Percentiles rank a stretch among this genome's conserved stretches.
These are phyloP conservation scores for Embiotoca jacksoni DNA, from an alignment of 2,113 vertebrate genomes.

Conservation along the genomic window DNA sequence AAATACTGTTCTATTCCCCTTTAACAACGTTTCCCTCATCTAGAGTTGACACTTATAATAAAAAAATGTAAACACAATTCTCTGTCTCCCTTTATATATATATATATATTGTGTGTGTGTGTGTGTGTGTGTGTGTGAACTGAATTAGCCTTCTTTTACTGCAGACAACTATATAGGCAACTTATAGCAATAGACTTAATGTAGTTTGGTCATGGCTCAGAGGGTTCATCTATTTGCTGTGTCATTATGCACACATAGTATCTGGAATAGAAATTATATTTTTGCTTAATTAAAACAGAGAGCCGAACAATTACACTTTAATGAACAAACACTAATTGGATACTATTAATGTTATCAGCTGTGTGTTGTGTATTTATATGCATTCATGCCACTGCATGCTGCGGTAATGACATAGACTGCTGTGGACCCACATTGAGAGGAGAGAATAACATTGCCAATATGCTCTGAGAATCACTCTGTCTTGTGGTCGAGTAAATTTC, in stretches of 20 bases:
- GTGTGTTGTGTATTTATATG: conserved; percentile 44
- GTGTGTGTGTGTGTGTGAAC: conserved; percentile 11
- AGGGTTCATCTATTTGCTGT: conserved; percentile 61
- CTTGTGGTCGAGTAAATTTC: not conserved
- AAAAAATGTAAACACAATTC: conserved; percentile 72
- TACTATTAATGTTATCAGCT: conserved; percentile 60
- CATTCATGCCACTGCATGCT: conserved; percentile 40
- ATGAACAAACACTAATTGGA: conserved; percentile 70
- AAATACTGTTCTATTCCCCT: conserved; percentile 56
- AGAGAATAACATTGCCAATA: not conserved
- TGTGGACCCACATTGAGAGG: not conserved
- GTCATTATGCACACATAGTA: conserved; percentile 51
- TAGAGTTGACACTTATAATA: conserved; percentile 60
- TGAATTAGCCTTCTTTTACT: conserved; percentile 65
- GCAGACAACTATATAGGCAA: conserved; percentile 56
- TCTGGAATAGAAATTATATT: conserved; percentile 40
- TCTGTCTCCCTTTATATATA: not conserved
- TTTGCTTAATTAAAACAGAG: conserved; percentile 71
- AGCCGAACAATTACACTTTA: conserved; percentile 61
- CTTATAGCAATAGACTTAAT: conserved; percentile 56
- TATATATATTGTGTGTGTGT: not conserved
- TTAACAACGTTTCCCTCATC: conserved; percentile 72
- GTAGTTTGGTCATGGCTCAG: conserved; percentile 62
- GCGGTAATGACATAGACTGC: conserved; percentile 30
- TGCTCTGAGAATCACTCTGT: not conserved